Percentiles rank a stretch among this genome's conserved stretches.
Evolutionary conservation across 2,888 invertebrate species (phyloP).

Genomic region (Dolichomitus sp.): DNA sequence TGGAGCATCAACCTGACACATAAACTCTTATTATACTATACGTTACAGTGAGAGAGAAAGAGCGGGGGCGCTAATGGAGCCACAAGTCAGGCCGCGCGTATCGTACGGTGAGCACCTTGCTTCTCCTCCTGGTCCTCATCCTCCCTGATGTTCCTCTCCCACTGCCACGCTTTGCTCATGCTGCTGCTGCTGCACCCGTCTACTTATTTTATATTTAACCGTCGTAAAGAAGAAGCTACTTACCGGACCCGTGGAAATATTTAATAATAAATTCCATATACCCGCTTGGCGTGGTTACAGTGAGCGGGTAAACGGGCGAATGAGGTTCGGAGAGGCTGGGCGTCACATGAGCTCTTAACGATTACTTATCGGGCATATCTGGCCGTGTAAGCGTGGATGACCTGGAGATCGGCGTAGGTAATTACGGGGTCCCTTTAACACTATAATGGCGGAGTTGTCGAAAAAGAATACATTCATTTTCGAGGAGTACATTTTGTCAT

Average conservation of each 20-base stretch:
- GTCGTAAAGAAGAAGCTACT: conserved; percentile 85
- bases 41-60: conserved; percentile 79
- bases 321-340: conserved; percentile 5
- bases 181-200: conserved; percentile 75
- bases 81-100: conserved; percentile 84
- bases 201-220: conserved; percentile 86
- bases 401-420: background rate
- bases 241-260: conserved; percentile 81
- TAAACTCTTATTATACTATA: conserved; percentile 86
- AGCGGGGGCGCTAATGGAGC: conserved; percentile 84
- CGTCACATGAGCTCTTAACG: conserved; percentile 19
- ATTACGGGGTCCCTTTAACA: background rate
- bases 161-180: conserved; percentile 61
- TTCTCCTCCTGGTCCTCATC: conserved; percentile 64
- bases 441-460: background rate
- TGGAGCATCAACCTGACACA: conserved; percentile 86
- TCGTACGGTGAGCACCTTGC: conserved; percentile 79
- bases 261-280: conserved; percentile 82
- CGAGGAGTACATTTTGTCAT: no score
- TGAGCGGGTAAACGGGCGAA: conserved; percentile 21
- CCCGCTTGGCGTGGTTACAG: conserved; percentile 51
- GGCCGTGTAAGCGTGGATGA: conserved; percentile 7
- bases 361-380: conserved; percentile 41
- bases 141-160: conserved; percentile 36
- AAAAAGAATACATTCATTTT: no score